These are phyloP conservation scores for Choloepus hoffmanni DNA, from an alignment of 2,113 vertebrate genomes.

Conservation along the genomic window DNA sequence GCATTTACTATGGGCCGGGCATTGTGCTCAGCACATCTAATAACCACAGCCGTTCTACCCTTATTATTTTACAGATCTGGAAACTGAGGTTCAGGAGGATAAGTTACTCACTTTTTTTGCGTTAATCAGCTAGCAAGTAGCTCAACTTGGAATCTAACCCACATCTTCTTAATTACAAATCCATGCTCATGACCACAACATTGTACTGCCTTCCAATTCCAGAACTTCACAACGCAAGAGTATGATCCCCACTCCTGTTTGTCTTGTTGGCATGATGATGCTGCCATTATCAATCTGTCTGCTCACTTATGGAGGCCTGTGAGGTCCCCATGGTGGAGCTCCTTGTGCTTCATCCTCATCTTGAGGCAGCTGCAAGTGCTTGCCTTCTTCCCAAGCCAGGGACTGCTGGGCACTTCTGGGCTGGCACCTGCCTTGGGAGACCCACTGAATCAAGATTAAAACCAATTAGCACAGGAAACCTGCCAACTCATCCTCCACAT, in stretches of 20 bases:
- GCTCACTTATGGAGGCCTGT: not conserved
- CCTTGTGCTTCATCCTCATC: not conserved
- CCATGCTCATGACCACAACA: not conserved
- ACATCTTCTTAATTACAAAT: not conserved
- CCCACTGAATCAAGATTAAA: slow-evolving; percentile 63
- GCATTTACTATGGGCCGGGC: not conserved
- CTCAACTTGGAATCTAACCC: not conserved
- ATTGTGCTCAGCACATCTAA: not conserved
- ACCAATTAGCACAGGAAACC: slow-evolving; percentile 61
- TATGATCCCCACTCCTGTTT: not conserved
- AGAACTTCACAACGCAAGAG: not conserved
- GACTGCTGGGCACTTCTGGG: not conserved
- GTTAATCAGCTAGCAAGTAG: not conserved
- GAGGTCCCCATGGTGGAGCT: not conserved
- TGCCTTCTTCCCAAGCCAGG: slow-evolving; percentile 4
- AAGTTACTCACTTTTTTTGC: not conserved
- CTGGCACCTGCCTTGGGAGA: slow-evolving; percentile 55
- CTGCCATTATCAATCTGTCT: not conserved
- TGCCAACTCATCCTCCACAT: slow-evolving; percentile 60
- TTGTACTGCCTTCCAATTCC: not conserved
- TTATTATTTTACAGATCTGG: not conserved
- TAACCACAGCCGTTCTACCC: not conserved
- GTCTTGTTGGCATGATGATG: not conserved
- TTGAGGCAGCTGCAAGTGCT: slow-evolving; percentile 21
- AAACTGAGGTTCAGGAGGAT: slow-evolving; percentile 11